A percentile compares a stretch with the other conserved stretches of the same genome.
phyloP scores from a whole-genome alignment of 1,140 invertebrate genomes.

The Pogonomyrmex californicus region DNA sequence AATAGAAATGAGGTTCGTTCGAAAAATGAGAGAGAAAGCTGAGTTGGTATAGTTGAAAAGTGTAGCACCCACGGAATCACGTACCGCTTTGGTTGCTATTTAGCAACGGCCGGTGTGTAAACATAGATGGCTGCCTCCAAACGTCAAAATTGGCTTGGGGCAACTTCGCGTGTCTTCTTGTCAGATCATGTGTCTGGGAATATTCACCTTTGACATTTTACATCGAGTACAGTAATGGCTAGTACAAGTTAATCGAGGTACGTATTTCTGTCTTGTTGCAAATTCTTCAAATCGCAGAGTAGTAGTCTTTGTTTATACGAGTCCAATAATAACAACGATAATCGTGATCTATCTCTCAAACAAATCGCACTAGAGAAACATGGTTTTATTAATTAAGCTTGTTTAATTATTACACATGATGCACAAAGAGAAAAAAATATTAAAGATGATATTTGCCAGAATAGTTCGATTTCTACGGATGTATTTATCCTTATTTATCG shows the following conservation, averaged over 20 bases:
- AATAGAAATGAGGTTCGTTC: no score
- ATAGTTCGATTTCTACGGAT: no score
- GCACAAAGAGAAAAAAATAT: neutral
- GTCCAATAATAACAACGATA: neutral
- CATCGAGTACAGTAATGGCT: constrained; percentile 1
- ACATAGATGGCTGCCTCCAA: constrained; percentile 81
- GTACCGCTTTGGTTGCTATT: constrained; percentile 69
- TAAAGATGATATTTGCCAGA: neutral
- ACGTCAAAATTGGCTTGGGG: constrained; percentile 79
- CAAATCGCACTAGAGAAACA: neutral
- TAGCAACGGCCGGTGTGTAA: constrained; percentile 80
- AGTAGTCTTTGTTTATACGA: constrained; percentile 56
- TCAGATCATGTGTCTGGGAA: constrained; percentile 45
- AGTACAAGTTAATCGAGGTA: constrained; percentile 31
- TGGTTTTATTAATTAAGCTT: constrained; percentile 1
- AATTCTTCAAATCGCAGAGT: neutral
- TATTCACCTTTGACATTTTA: constrained; percentile 16
- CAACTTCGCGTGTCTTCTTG: constrained; percentile 1
- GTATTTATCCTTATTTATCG: no score
- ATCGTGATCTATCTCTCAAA: neutral
- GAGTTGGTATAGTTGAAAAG: neutral
- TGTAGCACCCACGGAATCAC: constrained; percentile 37
- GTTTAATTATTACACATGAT: neutral
- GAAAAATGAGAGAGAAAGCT: neutral
- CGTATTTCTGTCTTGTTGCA: neutral